Evolutionary conservation across 2,113 vertebrate species (phyloP), one percentile per base, ranked within the genome.

Genomic region (Lates calcarifer): DNA sequence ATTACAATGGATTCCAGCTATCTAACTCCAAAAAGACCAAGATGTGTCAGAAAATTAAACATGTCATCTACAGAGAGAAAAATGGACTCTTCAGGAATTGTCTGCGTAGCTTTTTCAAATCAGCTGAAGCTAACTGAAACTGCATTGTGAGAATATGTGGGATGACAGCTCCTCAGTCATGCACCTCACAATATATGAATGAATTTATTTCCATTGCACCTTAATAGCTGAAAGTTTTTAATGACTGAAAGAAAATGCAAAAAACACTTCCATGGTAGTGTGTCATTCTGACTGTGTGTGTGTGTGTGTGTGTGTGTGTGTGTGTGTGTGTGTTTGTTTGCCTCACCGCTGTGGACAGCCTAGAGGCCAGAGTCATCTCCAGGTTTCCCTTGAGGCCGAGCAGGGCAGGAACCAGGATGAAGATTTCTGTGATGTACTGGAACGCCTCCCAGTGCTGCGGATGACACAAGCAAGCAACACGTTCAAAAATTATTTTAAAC

Each of bases 301-400:
- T 49, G 72, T 63, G 45, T 20, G 62, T 55, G 56, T 74, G 33
- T 65, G 55, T 35, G 41, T 51, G 41, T 22, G 51, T 22, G 67
- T 26, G 51, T 43, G 41, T 24, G 14, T 20, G 12, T 37, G 22
- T 66, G 69, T 10, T 33, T 29, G 31, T 81, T 18, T 41, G 8
- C 79, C 91, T 93, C 90, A 99, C 98, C 74, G 98, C 98, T 31
- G 98, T 99, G 51, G 98, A 99, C 6, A 99, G 94, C 66, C 98
- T 95, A 5, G 98, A 99, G n/a, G 98, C 98, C 88, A 99, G 92
- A 0, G 98, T 99, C 98, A 99, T 99, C 95, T 99, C 98, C 92
- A 99, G 94, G 91, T 99, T 99, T 18, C 98, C 98, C 93, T 99
- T 99, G 75, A 99, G 97, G 57, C 98, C 98, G 64, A 99, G 96